These are phyloP conservation scores for Ailurus styani DNA, from an alignment of 2,113 vertebrate species.

Conservation along the genomic window DNA sequence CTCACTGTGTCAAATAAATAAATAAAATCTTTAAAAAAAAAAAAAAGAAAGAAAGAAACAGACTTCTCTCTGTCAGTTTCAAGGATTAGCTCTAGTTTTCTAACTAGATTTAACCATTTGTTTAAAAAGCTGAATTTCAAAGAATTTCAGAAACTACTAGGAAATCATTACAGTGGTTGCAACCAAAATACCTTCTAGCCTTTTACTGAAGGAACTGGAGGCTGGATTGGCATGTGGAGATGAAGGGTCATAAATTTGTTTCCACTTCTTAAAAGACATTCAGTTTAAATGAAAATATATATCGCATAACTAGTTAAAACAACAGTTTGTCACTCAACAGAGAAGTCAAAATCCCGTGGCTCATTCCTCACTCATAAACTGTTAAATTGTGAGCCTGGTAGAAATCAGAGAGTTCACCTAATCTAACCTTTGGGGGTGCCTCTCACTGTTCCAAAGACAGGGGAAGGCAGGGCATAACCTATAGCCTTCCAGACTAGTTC, in stretches of 20 bases:
- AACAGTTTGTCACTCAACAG: not conserved
- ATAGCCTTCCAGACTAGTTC: not conserved
- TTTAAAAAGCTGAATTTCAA: not conserved
- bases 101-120: not conserved
- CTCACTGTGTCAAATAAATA: too few relatives aligned
- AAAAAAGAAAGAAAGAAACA: conserved; percentile 3
- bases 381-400: not conserved
- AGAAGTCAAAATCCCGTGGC: not conserved
- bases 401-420: not conserved
- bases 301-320: not conserved
- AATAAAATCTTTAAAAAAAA: too few relatives aligned
- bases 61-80: not conserved
- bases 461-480: not conserved
- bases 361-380: not conserved
- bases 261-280: not conserved
- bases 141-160: not conserved
- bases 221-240: not conserved
- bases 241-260: not conserved
- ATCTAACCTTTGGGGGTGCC: not conserved
- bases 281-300: not conserved
- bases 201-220: not conserved
- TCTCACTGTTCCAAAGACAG: not conserved
- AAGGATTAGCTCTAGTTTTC: not conserved
- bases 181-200: not conserved
- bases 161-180: not conserved